Conservation (phyloP, 2,113 vertebrate species). For the Hydrochoerus hydrochaeris region DNA sequence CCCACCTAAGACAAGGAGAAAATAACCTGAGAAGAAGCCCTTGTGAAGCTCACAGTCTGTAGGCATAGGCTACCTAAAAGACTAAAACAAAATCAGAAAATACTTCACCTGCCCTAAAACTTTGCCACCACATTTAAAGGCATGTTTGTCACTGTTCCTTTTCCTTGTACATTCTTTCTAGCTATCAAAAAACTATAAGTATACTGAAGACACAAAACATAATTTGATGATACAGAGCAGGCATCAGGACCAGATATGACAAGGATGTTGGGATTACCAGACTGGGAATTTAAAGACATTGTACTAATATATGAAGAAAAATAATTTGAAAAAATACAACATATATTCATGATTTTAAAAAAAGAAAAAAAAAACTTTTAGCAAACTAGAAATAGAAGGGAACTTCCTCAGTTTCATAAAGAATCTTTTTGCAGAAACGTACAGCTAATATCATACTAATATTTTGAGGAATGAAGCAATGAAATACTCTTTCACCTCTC, state of each 20-base stretch:
- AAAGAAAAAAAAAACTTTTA: neutral
- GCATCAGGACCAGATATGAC: neutral
- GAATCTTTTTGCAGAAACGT: neutral
- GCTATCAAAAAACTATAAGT: neutral
- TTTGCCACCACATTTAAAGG: neutral
- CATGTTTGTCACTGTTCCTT: neutral
- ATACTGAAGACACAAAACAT: neutral
- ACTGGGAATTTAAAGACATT: neutral
- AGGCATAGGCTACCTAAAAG: neutral
- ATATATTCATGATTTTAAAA: neutral
- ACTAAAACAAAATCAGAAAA: neutral
- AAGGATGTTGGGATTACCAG: neutral
- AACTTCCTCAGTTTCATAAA: neutral
- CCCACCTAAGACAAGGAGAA: neutral
- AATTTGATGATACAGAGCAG: neutral
- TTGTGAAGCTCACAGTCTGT: neutral
- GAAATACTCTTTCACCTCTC: neutral
- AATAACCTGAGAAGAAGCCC: neutral
- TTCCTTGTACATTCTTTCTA: neutral
- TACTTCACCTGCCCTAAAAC: neutral
- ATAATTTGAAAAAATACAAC: neutral
- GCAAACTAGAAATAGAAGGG: neutral
- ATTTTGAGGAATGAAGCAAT: neutral
- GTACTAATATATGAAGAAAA: neutral
- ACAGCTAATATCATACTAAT: neutral